These are phyloP conservation scores for Chloropsis hardwickii DNA, from an alignment of 2,113 vertebrate species.

Conservation along the genomic window DNA sequence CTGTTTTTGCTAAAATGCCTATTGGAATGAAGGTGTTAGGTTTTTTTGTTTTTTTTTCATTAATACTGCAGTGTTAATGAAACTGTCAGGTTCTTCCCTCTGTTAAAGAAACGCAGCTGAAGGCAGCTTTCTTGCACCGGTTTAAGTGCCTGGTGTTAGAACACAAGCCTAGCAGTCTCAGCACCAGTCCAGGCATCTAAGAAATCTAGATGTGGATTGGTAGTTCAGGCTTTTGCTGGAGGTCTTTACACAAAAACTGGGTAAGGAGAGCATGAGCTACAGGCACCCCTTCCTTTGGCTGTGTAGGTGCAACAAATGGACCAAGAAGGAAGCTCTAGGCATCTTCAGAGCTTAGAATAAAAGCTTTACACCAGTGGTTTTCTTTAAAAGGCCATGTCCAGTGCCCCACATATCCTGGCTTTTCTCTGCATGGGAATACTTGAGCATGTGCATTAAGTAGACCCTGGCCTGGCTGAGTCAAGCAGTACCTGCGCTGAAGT, in stretches of 20 bases:
- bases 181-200: neutral
- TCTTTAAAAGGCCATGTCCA: neutral
- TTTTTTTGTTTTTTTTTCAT: neutral
- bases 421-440: neutral
- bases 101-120: neutral
- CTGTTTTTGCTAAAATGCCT: neutral
- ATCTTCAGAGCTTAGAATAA: neutral
- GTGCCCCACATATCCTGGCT: neutral
- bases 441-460: neutral
- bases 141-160: neutral
- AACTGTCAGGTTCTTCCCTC: neutral
- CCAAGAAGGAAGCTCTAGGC: neutral
- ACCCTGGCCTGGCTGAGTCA: accelerated
- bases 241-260: neutral
- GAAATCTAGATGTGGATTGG: neutral
- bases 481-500: neutral
- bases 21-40: neutral
- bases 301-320: neutral
- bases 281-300: neutral
- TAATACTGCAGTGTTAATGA: neutral
- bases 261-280: neutral
- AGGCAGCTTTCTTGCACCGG: neutral
- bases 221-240: neutral
- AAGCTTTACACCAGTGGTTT: neutral
- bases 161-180: neutral